Evolutionary conservation across 2,797 vertebrate genomes (phyloP).

Genomic region (Enteromius treurensis): DNA sequence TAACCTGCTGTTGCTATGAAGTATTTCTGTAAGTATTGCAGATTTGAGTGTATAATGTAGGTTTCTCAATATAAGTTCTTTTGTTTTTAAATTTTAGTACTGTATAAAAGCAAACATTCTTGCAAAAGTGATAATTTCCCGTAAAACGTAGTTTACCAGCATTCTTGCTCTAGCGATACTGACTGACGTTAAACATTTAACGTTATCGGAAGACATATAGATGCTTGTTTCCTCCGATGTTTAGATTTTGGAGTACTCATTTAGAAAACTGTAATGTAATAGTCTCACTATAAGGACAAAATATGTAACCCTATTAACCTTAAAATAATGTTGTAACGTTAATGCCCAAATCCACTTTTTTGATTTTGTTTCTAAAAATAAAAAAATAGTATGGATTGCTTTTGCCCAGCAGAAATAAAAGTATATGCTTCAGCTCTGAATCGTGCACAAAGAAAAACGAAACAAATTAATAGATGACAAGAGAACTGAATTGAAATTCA

Average conservation of each 20-base stretch:
- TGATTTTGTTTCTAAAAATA: neutral
- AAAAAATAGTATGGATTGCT: neutral
- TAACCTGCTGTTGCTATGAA: neutral
- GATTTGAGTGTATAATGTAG: neutral
- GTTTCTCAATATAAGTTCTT: neutral
- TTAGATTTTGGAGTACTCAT: neutral
- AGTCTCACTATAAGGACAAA: neutral
- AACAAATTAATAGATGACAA: neutral
- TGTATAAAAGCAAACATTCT: neutral
- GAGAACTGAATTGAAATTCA: constrained; percentile 12
- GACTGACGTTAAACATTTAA: neutral
- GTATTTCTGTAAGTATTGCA: neutral
- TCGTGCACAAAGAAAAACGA: neutral
- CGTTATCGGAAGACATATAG: neutral
- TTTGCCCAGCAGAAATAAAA: neutral
- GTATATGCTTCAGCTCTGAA: neutral
- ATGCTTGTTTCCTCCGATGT: neutral
- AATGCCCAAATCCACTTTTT: neutral
- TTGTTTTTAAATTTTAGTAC: neutral
- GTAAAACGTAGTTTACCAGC: too few relatives aligned
- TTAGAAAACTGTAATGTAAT: neutral
- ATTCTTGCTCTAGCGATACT: neutral
- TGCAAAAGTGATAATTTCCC: neutral
- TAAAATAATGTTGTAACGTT: neutral
- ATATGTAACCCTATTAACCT: neutral